Base-by-base conservation (phyloP, 2,797 vertebrate species). In the Sebastes trivittatus region DNA sequence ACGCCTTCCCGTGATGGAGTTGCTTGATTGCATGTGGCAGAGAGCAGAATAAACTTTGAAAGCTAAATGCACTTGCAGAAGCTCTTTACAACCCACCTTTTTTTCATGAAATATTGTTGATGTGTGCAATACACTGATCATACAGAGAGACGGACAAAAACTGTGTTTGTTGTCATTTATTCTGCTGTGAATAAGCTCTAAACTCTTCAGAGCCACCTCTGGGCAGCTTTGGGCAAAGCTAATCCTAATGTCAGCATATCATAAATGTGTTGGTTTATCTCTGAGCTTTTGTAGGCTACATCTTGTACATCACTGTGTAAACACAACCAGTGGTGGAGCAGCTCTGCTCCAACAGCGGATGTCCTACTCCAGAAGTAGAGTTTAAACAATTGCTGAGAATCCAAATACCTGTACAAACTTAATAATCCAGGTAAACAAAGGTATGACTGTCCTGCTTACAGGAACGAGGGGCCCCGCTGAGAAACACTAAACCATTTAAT, bases 401-500 rank as follows among this genome's bases (percentile, higher is more conserved):
- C 56, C 58, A 70, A 72, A 54, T 64, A 27, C 36, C 70, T 34
- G 6, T 20, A 46, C 61, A 55, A 69, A 71, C 0, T 2, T 30
- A 42, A 7, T 70, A 81, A 82, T 78, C 63, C 64, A 81, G 69
- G 58, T 81, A 83, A 79, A 89, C 74, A 87, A 82, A 82, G 80
- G 78, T 72, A 36, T 2, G 58, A 30, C 67, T 81, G 73, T 84
- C 20, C 59, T 38, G 20, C 49, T 86, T 14, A 77, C 52, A 73
- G 76, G 75, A 82, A 76, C 11, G 6, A 65, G 67, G 67, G 58
- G 32, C 55, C 54, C 72, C 7, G 9, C 75, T 69, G 66, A 67
- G 67, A 82, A 86, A 91, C n/a, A 8, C 52, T 82, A 84, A 81
- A 87, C 38, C 77, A 7, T 81, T 83, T 82, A 88, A 88, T 83